Base-by-base conservation (phyloP, 2,113 vertebrate genomes). In the Paratilapia polleni region DNA sequence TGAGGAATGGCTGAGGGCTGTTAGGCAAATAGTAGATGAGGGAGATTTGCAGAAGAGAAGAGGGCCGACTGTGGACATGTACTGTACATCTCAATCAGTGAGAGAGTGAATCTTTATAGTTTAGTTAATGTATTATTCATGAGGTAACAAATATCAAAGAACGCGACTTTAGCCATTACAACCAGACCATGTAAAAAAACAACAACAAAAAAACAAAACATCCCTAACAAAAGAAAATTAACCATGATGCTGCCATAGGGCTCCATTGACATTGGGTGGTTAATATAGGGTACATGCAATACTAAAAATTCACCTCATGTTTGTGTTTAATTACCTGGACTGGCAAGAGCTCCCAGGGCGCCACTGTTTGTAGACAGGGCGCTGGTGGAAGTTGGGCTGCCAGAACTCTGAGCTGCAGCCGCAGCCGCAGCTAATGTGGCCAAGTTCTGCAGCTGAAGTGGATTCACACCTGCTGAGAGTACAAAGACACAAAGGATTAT, bases 371-470 rank as follows among this genome's bases (percentile, higher is more conserved):
- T 95, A 84, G 97, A 96, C 82, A 99, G 96, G 89, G 97, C 96
- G 82, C 96, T 97, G 96, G 96, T 95, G 90, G 97, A 97, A 93
- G 95, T 97, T 83, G 97, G 97, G 87, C 96, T 97, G 93, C 96
- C 97, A 95, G 97, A 97, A 95, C 95, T 97, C 93, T 99, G 98
- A 63, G 97, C 97, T 66, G 97, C 97, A 43, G 97, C 97, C 1
- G 97, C 97, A 12, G 98, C 97, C 0, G 98, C 97, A 73, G 97
- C 98, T 95, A 98, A 90, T 34, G 98, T 98, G 85, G 98, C 98
- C 96, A 98, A 94, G 92, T 99, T 98, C 96, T 99, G 98, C 92
- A 99, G 94, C 66, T 99, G 98, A 93, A 98, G 96, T 94, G 97
- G 97, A 93, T 98, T 99, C 96, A 99, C 97, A 93, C 98, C 97